phyloP scores from a whole-genome alignment of 2,888 invertebrate species.

The Callyntrura guangdongensis region DNA sequence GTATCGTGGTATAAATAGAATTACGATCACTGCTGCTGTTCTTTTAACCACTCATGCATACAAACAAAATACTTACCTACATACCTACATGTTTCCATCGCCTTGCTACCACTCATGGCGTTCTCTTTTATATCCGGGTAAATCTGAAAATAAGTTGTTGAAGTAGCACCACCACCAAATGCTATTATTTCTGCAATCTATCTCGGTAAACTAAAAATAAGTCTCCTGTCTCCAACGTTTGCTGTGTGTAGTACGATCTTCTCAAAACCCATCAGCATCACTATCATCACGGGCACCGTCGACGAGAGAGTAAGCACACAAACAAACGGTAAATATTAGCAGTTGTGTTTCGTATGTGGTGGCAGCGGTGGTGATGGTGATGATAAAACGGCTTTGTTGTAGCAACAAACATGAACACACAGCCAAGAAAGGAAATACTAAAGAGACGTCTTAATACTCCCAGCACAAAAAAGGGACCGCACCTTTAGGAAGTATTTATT shows the following conservation, averaged over 20 bases:
- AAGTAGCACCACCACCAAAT: background rate
- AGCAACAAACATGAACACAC: background rate
- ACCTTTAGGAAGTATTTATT: conserved; percentile 22
- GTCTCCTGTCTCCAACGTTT: background rate
- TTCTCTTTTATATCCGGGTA: background rate
- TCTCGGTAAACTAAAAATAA: background rate
- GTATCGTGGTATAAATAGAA: no score
- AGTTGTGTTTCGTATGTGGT: background rate
- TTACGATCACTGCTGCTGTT: background rate
- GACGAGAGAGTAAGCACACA: background rate
- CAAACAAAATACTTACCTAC: background rate
- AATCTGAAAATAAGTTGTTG: conserved; percentile 5
- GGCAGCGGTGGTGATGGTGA: background rate
- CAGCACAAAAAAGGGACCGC: background rate
- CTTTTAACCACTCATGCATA: conserved; percentile 3
- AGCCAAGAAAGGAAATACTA: background rate
- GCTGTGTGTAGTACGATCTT: background rate
- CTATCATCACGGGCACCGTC: background rate
- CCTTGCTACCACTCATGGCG: background rate
- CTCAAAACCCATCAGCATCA: background rate
- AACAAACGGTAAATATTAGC: background rate
- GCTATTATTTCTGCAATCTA: background rate
- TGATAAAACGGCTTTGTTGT: background rate
- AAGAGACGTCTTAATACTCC: conserved; percentile 22
- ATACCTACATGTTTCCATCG: background rate